phyloP scores from a whole-genome alignment of 2,113 vertebrate species.

The Lepus europaeus region DNA sequence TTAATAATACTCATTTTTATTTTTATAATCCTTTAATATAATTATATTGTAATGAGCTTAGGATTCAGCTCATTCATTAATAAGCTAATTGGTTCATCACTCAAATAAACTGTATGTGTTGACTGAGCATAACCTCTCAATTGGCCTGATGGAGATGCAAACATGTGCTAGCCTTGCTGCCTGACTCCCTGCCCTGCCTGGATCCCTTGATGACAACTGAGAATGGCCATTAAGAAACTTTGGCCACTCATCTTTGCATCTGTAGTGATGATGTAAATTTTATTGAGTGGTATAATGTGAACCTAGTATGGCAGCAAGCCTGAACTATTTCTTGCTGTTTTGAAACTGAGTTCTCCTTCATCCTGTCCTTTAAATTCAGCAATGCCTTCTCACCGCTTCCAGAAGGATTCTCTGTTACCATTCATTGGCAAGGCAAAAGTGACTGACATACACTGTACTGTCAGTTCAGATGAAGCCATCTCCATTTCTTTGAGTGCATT shows the following conservation, averaged over 20 bases:
- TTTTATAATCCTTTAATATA: conserved; percentile 67
- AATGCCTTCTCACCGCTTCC: too few relatives aligned
- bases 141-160: accelerated
- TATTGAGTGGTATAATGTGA: too few relatives aligned
- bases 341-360: too few relatives aligned
- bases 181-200: not conserved
- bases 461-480: too few relatives aligned
- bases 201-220: not conserved
- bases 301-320: too few relatives aligned
- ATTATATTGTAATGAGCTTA: conserved; percentile 51
- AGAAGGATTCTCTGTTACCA: too few relatives aligned
- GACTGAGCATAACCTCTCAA: not conserved
- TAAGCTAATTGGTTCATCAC: conserved; percentile 40
- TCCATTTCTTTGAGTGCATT: too few relatives aligned
- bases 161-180: not conserved
- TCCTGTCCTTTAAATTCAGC: too few relatives aligned
- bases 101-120: not conserved
- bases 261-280: too few relatives aligned
- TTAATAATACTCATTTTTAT: conserved; percentile 48
- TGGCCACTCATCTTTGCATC: not conserved
- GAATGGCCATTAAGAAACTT: not conserved
- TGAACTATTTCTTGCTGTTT: too few relatives aligned
- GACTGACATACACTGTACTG: too few relatives aligned
- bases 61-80: conserved; percentile 59
- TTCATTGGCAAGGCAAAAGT: too few relatives aligned